phyloP scores from a whole-genome alignment of 2,888 invertebrate genomes.

The Chydorus sphaericus region DNA sequence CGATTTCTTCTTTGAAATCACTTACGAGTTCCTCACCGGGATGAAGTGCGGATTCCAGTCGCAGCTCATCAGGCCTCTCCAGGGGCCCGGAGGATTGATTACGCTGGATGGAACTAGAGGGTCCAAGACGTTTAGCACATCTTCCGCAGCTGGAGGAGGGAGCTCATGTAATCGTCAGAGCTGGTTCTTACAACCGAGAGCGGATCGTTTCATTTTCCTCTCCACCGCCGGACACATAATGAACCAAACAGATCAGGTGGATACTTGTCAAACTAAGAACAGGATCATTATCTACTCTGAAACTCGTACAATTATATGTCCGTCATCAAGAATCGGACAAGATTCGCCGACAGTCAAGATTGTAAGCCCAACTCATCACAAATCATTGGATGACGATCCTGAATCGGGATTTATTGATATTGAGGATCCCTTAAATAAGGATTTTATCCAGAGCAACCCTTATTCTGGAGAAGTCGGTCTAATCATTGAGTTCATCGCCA shows the following conservation, averaged over 20 bases:
- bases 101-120: constrained; percentile 9
- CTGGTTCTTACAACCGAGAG: constrained; percentile 62
- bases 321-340: constrained; percentile 34
- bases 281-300: constrained; percentile 54
- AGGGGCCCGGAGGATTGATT: constrained; percentile 46
- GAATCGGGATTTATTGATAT: not conserved
- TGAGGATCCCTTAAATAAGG: not conserved
- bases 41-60: constrained; percentile 33
- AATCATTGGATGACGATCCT: not conserved
- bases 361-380: constrained; percentile 14
- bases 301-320: constrained; percentile 49
- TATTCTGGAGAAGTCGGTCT: constrained; percentile 13
- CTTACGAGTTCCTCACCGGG: constrained; percentile 27
- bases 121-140: not conserved
- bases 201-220: constrained; percentile 50
- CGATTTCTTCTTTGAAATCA: constrained; percentile 55
- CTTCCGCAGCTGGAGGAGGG: not conserved
- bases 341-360: constrained; percentile 28
- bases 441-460: constrained; percentile 1
- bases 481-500: constrained; percentile 60
- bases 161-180: constrained; percentile 47
- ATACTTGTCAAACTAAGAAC: constrained; percentile 48
- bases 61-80: constrained; percentile 45
- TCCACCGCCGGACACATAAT: constrained; percentile 4
- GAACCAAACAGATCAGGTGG: not conserved